Evolutionary conservation across 1,140 invertebrate genomes (phyloP), one percentile per base, ranked within the genome.

Genomic region (Aphis craccivora): DNA sequence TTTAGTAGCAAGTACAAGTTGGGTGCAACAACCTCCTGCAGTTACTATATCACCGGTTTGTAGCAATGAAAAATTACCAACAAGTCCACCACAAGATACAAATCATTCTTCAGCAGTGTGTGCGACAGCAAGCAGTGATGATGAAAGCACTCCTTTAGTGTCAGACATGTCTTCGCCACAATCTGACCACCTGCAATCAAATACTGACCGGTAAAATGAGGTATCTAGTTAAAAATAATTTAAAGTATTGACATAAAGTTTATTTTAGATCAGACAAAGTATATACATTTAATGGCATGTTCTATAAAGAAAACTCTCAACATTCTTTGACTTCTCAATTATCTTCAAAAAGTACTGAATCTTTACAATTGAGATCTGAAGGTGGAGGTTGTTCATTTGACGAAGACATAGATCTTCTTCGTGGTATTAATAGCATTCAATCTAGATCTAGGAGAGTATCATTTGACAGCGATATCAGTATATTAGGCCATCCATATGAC

Each of bases 121-220:
- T 86, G 91, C 93, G 9, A 81, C 90, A 14, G 83, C 43, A 81
- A 93, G 93, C 55, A 92, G 90, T 94, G 96, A 97, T 94, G 96
- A 96, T 94, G 96, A 97, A 94, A 96, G 96, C 1, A 96, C 96
- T 23, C 96, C 96, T 43, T 95, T 97, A 14, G 96, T 97, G 18
- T 96, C 96, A 0, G 95, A 96, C 93, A 48, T 95, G 22, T 95
- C 95, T 2, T 95, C 95, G 0, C 95, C 95, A 4, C 93, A 93
- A 43, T 93, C 91, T 93, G 91, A 93, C 40, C 81, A 93, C 84
- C 37, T 93, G n/a, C 91, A 93, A 86, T 93, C 91, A 86, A 93
- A 93, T 43, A 53, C 48, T 84, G 91, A 93, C 23, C 76, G 91
- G 91, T 93, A 93, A 84, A 93, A 55, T 86, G 40, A 20, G 35